Evolutionary conservation across 2,888 invertebrate species (phyloP).

Genomic region (Troilus luridus): DNA sequence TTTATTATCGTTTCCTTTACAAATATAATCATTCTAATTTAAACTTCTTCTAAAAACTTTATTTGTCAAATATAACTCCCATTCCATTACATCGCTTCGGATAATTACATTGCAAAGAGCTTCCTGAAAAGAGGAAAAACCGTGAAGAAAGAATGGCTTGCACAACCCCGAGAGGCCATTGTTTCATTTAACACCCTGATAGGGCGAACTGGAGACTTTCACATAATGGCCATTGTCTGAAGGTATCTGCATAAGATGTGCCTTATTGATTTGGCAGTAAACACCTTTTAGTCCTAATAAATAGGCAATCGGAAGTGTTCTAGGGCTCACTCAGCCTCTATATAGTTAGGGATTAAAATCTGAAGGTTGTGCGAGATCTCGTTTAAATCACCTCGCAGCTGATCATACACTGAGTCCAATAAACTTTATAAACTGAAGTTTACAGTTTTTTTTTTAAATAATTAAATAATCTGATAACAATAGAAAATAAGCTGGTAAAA

Average conservation of each 20-base stretch:
- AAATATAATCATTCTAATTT: neutral
- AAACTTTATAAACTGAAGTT: too few relatives aligned
- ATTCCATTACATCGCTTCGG: neutral
- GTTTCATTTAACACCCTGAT: conserved; percentile 41
- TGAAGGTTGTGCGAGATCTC: too few relatives aligned
- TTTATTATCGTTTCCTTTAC: too few relatives aligned
- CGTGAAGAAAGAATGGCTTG: neutral
- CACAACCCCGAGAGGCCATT: neutral
- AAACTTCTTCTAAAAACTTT: neutral
- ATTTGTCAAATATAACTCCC: neutral
- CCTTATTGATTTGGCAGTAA: neutral
- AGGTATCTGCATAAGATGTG: neutral
- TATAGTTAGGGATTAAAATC: too few relatives aligned
- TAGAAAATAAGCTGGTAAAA: neutral
- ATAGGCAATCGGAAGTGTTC: neutral
- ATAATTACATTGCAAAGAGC: neutral
- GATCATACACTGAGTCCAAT: too few relatives aligned
- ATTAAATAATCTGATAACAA: too few relatives aligned
- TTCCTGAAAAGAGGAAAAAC: neutral
- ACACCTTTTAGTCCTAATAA: neutral
- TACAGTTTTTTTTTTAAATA: too few relatives aligned
- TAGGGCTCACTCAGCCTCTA: too few relatives aligned
- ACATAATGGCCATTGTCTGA: conserved; percentile 31
- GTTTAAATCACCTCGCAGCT: too few relatives aligned
- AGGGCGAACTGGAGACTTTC: neutral